Base-by-base conservation (phyloP, 2,888 invertebrate genomes). In the Drosophila lutescens region DNA sequence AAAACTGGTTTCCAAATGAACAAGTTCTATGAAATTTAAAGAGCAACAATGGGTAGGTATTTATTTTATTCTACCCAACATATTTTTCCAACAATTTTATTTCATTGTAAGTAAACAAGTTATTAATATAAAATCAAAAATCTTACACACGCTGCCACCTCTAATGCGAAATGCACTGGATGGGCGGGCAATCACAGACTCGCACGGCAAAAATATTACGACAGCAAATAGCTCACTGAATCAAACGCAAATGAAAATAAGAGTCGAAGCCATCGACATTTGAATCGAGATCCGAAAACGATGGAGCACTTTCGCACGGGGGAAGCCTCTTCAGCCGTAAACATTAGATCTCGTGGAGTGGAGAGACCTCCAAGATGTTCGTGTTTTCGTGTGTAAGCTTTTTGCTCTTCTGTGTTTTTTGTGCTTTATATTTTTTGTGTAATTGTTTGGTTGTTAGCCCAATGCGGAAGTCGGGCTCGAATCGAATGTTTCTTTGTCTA, bases 401-500 rank as follows among this genome's bases (percentile, higher is more conserved):
- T 49, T 59, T 49, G 23, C 15, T 59, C 9, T 23, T 46, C 15
- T 38, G 9, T 15, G 46, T 41, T 1, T 4, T 10, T 41, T 10
- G 54, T 34, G 53, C 34, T 36, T 13, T 57, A 15, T 57, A 23
- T 15, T 53, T 41, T 43, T 53, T 53, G 50, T 36, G n/a, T 41
- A 49, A 66, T 65, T 54, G 43, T 56, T 50, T 51, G 8, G 36
- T 68, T 53, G 63, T 47, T 57, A 10, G 49, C 8, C 53, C 44
- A 70, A 86, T 76, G 82, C 82, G 82, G 82, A 82, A 82, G 82
- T 82, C 44, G 56, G 38, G 54, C 68, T 17, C 26, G 8, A 43
- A 41, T 32, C 46, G 50, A 65, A 53, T 60, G 57, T 81, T 69
- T 70, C 87, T 84, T 86, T 85, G 85, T 85, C 76, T 77, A 79